Evolutionary conservation across 1,140 invertebrate species (phyloP), one percentile per base, ranked within the genome.

Genomic region (Lethocerus indicus): DNA sequence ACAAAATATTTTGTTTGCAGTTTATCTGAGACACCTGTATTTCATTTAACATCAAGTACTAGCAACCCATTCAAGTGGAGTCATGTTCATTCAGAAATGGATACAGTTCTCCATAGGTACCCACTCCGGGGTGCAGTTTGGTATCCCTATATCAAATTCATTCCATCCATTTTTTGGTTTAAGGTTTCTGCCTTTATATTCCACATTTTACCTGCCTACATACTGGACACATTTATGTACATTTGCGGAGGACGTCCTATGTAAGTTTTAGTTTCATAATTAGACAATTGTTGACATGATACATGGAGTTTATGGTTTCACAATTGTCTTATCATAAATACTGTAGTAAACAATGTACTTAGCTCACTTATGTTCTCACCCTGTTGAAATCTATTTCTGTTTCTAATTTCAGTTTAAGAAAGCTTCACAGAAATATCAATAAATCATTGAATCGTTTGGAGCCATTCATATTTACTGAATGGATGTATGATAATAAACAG

Each of bases 381-480:
- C 35, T 36, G 2, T 36, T 16, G n/a, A 24, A 41, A 44, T 35
- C 43, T 9, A 27, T 18, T 2, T 27, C 27, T 20, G 14, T 6
- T 56, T 47, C 52, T 54, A 52, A 49, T 71, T 70, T 20, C 55
- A 92, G 89, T 51, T 71, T 94, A 56, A 76, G 90, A 48, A 76
- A 78, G 44, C 64, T 95, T 7, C 88, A 95, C 59, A 81, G 75
- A 43, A 91, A 88, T 60, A 76, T 96, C 0, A 83, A 83, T 64
- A 78, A 78, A 51, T 91, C 91, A 0, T 65, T 93, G 20, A 69
- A 61, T 21, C 79, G 79, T 27, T 61, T 96, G 37, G 77, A 87
- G 57, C 82, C 71, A 57, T 97, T 96, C 63, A 96, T 94, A 46
- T 91, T 89, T 54, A 81, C 79, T 14, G 85, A 94, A 66, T 96